phyloP scores from a whole-genome alignment of 2,113 vertebrate species.

The Cynocephalus volans region DNA sequence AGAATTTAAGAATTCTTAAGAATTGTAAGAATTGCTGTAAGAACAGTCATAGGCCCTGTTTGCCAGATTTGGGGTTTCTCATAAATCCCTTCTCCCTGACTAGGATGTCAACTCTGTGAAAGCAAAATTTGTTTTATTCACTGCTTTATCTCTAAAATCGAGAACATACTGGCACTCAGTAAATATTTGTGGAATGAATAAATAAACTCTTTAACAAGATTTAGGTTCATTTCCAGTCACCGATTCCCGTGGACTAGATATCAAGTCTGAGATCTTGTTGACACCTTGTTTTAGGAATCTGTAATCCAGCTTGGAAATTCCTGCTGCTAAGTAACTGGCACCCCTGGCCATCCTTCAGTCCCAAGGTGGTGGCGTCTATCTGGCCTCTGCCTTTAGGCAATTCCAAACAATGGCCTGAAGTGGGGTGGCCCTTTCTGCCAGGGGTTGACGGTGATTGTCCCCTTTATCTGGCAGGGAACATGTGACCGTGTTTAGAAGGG shows the following conservation, averaged over 20 bases:
- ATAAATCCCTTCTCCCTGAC: neutral
- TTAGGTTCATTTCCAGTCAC: neutral
- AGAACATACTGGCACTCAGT: neutral
- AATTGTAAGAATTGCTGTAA: too few species aligned
- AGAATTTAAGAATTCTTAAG: neutral
- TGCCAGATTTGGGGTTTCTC: neutral
- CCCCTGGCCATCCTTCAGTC: neutral
- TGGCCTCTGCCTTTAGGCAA: neutral
- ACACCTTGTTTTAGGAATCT: neutral
- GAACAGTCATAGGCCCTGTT: neutral
- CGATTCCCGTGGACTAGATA: neutral
- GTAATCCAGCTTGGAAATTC: neutral
- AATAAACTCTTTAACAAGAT: constrained; percentile 2
- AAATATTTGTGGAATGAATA: neutral
- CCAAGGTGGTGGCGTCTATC: neutral
- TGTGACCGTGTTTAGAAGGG: neutral
- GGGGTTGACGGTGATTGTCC: neutral
- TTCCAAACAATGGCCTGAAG: neutral
- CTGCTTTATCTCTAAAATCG: neutral
- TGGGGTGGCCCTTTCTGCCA: neutral
- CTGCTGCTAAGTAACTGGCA: neutral
- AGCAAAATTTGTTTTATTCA: neutral
- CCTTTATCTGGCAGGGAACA: neutral
- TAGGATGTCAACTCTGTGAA: constrained; percentile 16
- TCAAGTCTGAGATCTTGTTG: neutral